Base-by-base conservation (phyloP, 2,888 invertebrate species). In the Salticus scenicus region DNA sequence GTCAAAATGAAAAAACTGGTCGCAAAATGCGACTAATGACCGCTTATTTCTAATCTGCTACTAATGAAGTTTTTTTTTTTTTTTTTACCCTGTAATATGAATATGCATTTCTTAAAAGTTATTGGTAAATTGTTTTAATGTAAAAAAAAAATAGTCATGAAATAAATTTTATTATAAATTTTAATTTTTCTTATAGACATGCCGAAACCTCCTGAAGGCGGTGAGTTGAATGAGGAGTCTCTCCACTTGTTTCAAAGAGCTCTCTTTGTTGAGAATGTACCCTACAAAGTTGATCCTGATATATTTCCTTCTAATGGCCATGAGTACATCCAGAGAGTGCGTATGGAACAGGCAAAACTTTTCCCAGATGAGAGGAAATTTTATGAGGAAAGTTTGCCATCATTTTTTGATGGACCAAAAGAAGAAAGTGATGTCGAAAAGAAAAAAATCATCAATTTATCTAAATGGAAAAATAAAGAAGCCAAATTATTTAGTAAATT, bases 321-420 rank as follows among this genome's bases (percentile, higher is more conserved):
- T 24, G 80, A 80, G 20, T 80, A 30, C 28, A 72, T 80, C 28
- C 66, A 73, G 10, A 31, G 12, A 37, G 37, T 47, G 12, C 28
- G 73, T 14, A 42, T 51, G 1, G 51, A 67, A 20, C 47, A 66
- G 0, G 8, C 14, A 24, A 0, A 10, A 1, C 0, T 41, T 28
- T 27, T 27, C 7, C 41, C n/a, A n/a, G 41, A 1, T 14, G 24
- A 14, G 10, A 8, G 17, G 10, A 20, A 2, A 1, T n/a, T 17
- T 28, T 4, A 24, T 57, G 20, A 57, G 4, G 4, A 24, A 7
- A 17, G 2, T 47, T 12, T 47, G 2, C 12, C n/a, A 2, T 12
- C 17, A 14, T 47, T n/a, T 47, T 7, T 12, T 12, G 17, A 17
- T 24, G 14, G 24, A 24, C 5, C 4, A 24, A 57, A 8, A 4